Evolutionary conservation across 2,888 invertebrate species (phyloP).

Genomic region (Drosophila anomalata): DNA sequence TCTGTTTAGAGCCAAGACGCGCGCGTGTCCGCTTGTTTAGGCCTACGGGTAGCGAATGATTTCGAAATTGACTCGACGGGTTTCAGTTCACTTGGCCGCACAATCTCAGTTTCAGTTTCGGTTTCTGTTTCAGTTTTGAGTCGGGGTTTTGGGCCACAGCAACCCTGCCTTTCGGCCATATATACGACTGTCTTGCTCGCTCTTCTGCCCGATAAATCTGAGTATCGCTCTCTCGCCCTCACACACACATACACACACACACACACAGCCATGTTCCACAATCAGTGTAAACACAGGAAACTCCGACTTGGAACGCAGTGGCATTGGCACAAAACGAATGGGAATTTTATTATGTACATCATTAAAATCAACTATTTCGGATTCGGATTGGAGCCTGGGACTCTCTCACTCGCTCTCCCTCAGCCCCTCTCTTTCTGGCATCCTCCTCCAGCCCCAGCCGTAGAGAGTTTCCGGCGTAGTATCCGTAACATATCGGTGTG

Average conservation of each 20-base stretch:
- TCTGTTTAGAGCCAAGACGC: conserved; percentile 44
- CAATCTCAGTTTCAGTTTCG: conserved; percentile 59
- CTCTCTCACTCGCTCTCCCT: conserved; percentile 57
- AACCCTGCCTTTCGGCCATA: conserved; percentile 27
- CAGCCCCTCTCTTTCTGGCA: conserved; percentile 16
- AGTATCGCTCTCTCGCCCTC: conserved; percentile 41
- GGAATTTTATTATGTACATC: conserved; percentile 84
- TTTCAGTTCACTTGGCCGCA: conserved; percentile 48
- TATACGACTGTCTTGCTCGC: conserved; percentile 26
- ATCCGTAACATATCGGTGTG: conserved; percentile 32
- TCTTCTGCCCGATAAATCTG: conserved; percentile 66
- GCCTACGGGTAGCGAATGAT: conserved; percentile 83
- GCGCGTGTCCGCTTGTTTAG: conserved; percentile 82
- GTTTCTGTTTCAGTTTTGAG: conserved; percentile 22
- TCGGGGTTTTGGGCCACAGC: conserved; percentile 13
- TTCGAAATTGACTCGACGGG: conserved; percentile 79
- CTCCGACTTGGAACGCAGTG: conserved; percentile 75
- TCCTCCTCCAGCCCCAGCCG: neutral
- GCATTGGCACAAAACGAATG: conserved; percentile 83
- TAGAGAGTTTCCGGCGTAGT: conserved; percentile 12
- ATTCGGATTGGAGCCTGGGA: conserved; percentile 75
- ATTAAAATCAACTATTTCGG: conserved; percentile 83
- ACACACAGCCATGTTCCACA: conserved; percentile 47
- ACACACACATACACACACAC: conserved; percentile 1
- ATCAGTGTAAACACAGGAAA: conserved; percentile 69